phyloP scores from a whole-genome alignment of 2,888 invertebrate genomes.

The Pollenia labialis region DNA sequence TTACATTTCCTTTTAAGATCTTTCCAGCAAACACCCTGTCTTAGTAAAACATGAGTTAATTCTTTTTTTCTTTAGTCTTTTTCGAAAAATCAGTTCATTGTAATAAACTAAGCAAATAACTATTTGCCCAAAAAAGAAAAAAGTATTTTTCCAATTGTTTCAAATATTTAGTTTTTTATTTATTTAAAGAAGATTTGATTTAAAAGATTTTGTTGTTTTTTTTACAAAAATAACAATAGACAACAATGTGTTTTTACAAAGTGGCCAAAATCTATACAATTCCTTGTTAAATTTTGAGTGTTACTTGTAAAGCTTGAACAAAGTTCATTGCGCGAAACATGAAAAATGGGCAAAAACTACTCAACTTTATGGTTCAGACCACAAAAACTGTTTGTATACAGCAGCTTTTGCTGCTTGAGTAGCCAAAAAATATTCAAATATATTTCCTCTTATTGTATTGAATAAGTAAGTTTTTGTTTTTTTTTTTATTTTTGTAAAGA shows the following conservation, averaged over 20 bases:
- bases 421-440: conserved; percentile 69
- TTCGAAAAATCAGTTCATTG: conserved; percentile 59
- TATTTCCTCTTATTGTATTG: conserved; percentile 60
- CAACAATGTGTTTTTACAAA: conserved; percentile 32
- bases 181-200: conserved; percentile 55
- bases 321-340: conserved; percentile 64
- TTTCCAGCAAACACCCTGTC: background rate
- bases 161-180: conserved; percentile 23
- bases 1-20: background rate
- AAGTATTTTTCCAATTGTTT: conserved; percentile 65
- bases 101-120: conserved; percentile 64
- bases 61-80: background rate
- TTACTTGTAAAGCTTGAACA: conserved; percentile 67
- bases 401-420: conserved; percentile 73
- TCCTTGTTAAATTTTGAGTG: conserved; percentile 71
- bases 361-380: conserved; percentile 59
- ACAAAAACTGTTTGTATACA: conserved; percentile 50
- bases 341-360: conserved; percentile 9
- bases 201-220: conserved; percentile 46
- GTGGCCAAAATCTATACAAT: conserved; percentile 47
- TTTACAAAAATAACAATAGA: conserved; percentile 52
- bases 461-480: conserved; percentile 37
- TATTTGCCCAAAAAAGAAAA: conserved; percentile 46
- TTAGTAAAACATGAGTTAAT: background rate
- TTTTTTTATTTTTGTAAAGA: background rate